phyloP scores from a whole-genome alignment of 2,797 vertebrate species.

The Typhlichthys eigenmanni region DNA sequence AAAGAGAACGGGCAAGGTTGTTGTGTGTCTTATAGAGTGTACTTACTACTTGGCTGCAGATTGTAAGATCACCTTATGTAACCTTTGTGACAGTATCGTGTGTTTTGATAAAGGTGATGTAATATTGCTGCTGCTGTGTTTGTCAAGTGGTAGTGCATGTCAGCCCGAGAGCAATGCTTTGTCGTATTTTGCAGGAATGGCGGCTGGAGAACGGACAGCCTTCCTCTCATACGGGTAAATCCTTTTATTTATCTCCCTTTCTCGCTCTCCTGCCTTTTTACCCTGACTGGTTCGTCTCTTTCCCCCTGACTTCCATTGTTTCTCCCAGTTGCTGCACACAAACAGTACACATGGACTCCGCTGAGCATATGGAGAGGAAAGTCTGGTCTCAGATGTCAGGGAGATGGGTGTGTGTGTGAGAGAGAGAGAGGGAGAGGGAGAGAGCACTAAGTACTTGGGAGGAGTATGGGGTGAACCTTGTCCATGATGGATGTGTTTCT shows the following conservation, averaged over 20 bases:
- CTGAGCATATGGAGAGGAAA: neutral
- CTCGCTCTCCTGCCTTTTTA: neutral
- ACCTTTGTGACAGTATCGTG: neutral
- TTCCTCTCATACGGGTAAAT: conserved; percentile 47
- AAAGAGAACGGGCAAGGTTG: conserved; percentile 5
- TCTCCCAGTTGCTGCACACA: neutral
- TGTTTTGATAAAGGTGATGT: conserved; percentile 10
- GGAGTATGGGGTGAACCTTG: conserved; percentile 2
- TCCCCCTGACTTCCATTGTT: neutral
- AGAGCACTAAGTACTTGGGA: neutral
- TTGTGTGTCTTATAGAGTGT: neutral
- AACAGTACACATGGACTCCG: neutral
- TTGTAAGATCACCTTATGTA: neutral
- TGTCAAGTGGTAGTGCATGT: neutral
- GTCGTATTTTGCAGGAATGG: conserved; percentile 52
- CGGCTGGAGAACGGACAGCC: conserved; percentile 34
- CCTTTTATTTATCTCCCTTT: neutral
- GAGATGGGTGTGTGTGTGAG: neutral
- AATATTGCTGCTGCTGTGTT: neutral
- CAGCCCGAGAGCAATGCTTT: conserved; percentile 8
- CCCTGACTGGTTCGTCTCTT: neutral
- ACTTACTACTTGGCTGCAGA: conserved; percentile 1
- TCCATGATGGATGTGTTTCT: conserved; percentile 10
- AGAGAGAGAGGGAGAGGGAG: neutral
- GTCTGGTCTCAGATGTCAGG: neutral